These are phyloP conservation scores for Bradypus variegatus DNA, from an alignment of 2,797 vertebrate genomes.

Conservation along the genomic window DNA sequence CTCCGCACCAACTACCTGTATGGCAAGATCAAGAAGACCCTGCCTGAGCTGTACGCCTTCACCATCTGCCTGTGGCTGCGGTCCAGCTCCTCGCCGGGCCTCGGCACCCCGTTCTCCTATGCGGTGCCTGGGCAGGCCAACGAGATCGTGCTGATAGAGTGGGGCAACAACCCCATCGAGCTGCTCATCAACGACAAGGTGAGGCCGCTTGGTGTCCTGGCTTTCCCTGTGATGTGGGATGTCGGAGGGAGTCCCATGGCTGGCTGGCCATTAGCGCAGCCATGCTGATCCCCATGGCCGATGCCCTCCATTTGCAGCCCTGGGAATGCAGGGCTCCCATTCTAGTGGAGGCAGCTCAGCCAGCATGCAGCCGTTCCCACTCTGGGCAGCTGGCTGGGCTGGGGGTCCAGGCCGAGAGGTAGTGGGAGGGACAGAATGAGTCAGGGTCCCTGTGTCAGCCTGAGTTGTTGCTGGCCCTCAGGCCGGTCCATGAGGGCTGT, in stretches of 20 bases:
- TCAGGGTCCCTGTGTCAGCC: background rate
- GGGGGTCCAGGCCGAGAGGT: background rate
- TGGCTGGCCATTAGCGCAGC: background rate
- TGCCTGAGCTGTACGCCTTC: conserved; percentile 96
- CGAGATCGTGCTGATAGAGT: conserved; percentile 97
- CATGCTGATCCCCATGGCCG: fast-evolving
- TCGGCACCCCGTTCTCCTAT: conserved; percentile 96
- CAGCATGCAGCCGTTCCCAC: background rate
- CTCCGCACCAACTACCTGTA: conserved; percentile 97
- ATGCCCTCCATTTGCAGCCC: background rate
- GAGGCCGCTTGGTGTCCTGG: background rate
- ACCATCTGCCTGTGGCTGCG: conserved; percentile 98
- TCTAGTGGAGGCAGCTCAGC: fast-evolving
- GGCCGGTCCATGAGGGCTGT: background rate
- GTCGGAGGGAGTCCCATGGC: background rate
- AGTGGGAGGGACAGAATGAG: background rate
- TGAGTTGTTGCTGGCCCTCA: background rate
- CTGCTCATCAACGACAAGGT: conserved; percentile 98
- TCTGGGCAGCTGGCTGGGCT: background rate
- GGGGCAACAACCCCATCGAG: conserved; percentile 98
- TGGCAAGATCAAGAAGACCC: conserved; percentile 93
- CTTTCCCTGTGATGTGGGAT: fast-evolving
- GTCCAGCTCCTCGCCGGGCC: conserved; percentile 90
- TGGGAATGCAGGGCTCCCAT: background rate
- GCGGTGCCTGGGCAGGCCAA: conserved; percentile 95